phyloP scores from a whole-genome alignment of 2,888 invertebrate species.

The Trachelus stipa region DNA sequence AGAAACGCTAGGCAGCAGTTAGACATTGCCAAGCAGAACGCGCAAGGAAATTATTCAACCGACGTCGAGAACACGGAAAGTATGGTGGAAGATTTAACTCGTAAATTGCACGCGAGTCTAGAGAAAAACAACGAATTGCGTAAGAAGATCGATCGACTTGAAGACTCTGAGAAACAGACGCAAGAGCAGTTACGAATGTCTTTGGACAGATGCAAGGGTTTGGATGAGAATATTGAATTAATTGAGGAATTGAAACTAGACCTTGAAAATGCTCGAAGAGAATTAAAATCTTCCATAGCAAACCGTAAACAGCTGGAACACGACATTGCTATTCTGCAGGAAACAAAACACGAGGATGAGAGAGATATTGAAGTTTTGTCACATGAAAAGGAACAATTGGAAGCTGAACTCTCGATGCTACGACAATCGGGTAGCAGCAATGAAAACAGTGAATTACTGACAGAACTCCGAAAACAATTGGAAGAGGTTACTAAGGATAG shows the following conservation, averaged over 20 bases:
- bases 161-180: slow-evolving; percentile 47
- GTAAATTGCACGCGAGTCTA: slow-evolving; percentile 39
- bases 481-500: slow-evolving; percentile 67
- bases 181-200: slow-evolving; percentile 44
- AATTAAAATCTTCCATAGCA: slow-evolving; percentile 54
- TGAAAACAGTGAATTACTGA: slow-evolving; percentile 41
- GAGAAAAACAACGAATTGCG: slow-evolving; percentile 60
- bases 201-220: slow-evolving; percentile 44
- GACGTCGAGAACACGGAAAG: slow-evolving; percentile 37
- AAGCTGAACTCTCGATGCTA: slow-evolving; percentile 44
- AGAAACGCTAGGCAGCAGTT: slow-evolving; percentile 70
- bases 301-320: slow-evolving; percentile 66
- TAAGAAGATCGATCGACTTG: slow-evolving; percentile 61
- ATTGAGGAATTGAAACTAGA: slow-evolving; percentile 52
- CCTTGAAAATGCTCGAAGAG: slow-evolving; percentile 54
- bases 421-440: slow-evolving; percentile 35
- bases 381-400: slow-evolving; percentile 49
- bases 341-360: slow-evolving; percentile 66
- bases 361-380: slow-evolving; percentile 50
- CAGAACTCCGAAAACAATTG: slow-evolving; percentile 45
- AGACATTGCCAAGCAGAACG: slow-evolving; percentile 67
- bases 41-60: slow-evolving; percentile 60
- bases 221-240: slow-evolving; percentile 47
- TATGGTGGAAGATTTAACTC: slow-evolving; percentile 42
- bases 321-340: slow-evolving; percentile 64